These are phyloP conservation scores for Scaptomyza parva DNA, from an alignment of 2,888 invertebrate genomes.

Conservation along the genomic window DNA sequence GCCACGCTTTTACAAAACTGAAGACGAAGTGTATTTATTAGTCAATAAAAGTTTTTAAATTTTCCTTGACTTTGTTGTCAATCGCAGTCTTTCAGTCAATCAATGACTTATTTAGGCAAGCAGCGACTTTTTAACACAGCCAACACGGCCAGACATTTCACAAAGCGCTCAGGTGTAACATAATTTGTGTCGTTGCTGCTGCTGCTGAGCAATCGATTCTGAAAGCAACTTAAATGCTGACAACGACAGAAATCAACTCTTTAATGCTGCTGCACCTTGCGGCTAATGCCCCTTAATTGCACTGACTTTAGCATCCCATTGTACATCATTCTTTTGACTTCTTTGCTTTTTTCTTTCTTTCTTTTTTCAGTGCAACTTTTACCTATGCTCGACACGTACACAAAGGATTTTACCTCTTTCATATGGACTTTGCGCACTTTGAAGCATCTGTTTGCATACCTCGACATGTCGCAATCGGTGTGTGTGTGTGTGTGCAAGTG, in stretches of 20 bases:
- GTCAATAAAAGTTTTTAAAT: slow-evolving; percentile 6
- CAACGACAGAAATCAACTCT: slow-evolving; percentile 33
- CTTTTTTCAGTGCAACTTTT: background rate
- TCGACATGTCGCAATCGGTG: slow-evolving; percentile 2
- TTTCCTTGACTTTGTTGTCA: slow-evolving; percentile 32
- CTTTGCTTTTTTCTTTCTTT: background rate
- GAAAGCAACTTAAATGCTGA: slow-evolving; percentile 37
- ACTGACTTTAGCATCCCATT: slow-evolving; percentile 28
- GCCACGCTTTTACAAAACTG: slow-evolving; percentile 1
- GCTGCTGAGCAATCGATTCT: slow-evolving; percentile 62
- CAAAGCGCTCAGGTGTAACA: slow-evolving; percentile 66
- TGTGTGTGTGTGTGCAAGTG: slow-evolving; percentile 1
- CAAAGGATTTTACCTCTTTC: slow-evolving; percentile 62
- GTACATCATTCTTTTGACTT: slow-evolving; percentile 5
- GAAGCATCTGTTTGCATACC: slow-evolving; percentile 42
- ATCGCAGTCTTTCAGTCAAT: slow-evolving; percentile 38
- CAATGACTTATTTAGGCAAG: slow-evolving; percentile 26
- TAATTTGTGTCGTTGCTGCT: slow-evolving; percentile 74
- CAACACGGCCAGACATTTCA: slow-evolving; percentile 70
- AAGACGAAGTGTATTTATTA: slow-evolving; percentile 5
- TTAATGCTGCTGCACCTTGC: slow-evolving; percentile 43
- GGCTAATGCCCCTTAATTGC: slow-evolving; percentile 61
- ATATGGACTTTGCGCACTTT: slow-evolving; percentile 43
- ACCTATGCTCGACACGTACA: slow-evolving; percentile 62
- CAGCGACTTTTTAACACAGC: slow-evolving; percentile 28